Percentiles rank a stretch among this genome's conserved stretches.
These are phyloP conservation scores for Drosophila lacicola DNA, from an alignment of 2,888 invertebrate genomes.

Conservation along the genomic window DNA sequence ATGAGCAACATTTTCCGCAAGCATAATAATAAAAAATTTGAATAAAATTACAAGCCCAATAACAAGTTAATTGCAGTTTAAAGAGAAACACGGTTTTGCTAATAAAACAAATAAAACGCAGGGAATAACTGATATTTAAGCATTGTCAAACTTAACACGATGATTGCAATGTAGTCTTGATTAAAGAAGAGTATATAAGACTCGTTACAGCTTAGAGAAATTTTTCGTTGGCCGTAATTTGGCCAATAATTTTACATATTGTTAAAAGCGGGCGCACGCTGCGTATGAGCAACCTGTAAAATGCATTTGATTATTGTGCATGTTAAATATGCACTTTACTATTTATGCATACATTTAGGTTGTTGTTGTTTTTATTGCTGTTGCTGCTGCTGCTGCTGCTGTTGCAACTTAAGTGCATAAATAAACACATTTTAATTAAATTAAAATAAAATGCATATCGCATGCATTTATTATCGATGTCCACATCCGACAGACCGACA, in stretches of 20 bases:
- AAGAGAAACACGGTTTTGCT: too few relatives aligned
- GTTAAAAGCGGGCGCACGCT: constrained; percentile 9
- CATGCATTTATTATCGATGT: constrained; percentile 69
- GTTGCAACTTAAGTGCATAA: constrained; percentile 74
- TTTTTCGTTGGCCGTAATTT: background rate
- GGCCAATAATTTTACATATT: background rate
- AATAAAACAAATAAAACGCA: too few relatives aligned
- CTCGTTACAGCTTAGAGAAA: background rate
- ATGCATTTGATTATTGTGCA: constrained; percentile 45
- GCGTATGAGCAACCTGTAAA: constrained; percentile 53
- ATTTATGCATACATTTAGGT: constrained; percentile 50
- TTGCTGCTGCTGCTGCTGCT: constrained; percentile 27
- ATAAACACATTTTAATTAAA: constrained; percentile 80
- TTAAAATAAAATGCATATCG: constrained; percentile 70
- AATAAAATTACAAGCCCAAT: too few relatives aligned
- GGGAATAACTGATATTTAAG: too few relatives aligned
- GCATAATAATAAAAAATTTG: too few relatives aligned
- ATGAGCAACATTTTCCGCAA: too few relatives aligned
- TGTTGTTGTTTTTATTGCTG: constrained; percentile 12
- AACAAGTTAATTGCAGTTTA: too few relatives aligned
- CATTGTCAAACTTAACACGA: too few relatives aligned
- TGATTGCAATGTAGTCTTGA: too few relatives aligned
- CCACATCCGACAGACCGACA: constrained; percentile 50
- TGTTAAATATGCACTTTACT: constrained; percentile 56
- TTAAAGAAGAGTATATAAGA: background rate